phyloP scores from a whole-genome alignment of 2,888 invertebrate genomes.

The Dorcus parallelipipedus region DNA sequence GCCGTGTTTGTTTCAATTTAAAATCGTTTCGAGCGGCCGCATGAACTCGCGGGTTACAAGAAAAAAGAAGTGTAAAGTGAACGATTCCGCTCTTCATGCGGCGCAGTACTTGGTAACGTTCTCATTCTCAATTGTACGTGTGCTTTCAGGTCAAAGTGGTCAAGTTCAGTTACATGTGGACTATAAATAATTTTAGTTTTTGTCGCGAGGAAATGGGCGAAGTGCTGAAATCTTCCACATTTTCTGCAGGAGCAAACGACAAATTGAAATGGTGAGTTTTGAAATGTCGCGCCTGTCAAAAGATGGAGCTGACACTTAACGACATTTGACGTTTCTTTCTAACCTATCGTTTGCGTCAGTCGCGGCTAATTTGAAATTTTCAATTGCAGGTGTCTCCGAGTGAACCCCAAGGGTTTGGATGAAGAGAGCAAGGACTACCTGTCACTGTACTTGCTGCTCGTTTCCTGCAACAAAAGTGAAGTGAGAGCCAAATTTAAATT shows the following conservation, averaged over 20 bases:
- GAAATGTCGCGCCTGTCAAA: too few species aligned
- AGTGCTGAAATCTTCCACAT: conserved; percentile 98
- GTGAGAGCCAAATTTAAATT: conserved; percentile 99
- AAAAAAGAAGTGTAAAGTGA: too few species aligned
- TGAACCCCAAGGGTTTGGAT: conserved; percentile 99
- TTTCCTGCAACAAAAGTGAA: conserved; percentile 99
- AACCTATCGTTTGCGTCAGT: background rate
- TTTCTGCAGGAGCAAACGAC: conserved; percentile 99
- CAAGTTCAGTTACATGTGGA: conserved; percentile 99
- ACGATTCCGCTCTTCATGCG: too few species aligned
- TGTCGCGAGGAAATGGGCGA: conserved; percentile 99
- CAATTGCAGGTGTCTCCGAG: conserved; percentile 83
- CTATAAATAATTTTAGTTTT: conserved; percentile 99
- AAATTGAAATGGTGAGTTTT: conserved; percentile 91
- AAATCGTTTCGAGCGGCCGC: too few species aligned
- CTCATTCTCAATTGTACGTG: too few species aligned
- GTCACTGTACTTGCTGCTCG: conserved; percentile 96
- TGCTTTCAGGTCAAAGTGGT: conserved; percentile 93
- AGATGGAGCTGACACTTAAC: background rate
- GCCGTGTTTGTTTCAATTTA: too few species aligned
- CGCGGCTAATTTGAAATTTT: background rate
- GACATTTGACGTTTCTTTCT: background rate
- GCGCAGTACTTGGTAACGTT: background rate
- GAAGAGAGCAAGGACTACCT: conserved; percentile 99
- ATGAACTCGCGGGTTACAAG: too few species aligned